phyloP scores from a whole-genome alignment of 2,113 vertebrate species.

The Mus pahari region DNA sequence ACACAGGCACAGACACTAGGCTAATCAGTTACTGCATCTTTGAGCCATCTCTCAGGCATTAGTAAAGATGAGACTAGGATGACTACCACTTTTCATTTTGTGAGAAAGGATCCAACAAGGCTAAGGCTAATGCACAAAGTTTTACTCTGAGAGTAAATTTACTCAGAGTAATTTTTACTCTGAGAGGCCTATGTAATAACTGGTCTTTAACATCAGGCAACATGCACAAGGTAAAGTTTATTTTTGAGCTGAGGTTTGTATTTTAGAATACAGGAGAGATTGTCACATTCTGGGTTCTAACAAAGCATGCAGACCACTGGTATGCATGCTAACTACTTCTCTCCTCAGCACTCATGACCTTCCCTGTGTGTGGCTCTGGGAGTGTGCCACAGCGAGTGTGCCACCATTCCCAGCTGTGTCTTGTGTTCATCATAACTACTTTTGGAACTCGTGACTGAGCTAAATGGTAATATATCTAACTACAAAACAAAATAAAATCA shows the following conservation, averaged over 20 bases:
- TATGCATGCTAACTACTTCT: background rate
- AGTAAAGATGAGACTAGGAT: background rate
- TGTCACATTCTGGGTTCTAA: background rate
- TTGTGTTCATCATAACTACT: background rate
- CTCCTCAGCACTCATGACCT: background rate
- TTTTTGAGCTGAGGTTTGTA: background rate
- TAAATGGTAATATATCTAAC: background rate
- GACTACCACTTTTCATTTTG: background rate
- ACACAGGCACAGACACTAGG: background rate
- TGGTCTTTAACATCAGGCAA: background rate
- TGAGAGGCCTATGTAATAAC: background rate
- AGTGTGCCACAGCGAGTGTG: too few species aligned
- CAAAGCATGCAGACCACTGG: background rate
- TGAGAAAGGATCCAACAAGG: background rate
- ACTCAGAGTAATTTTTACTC: background rate
- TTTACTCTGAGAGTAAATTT: too few species aligned
- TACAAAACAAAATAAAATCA: constrained; percentile 38
- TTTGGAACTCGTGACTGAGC: constrained; percentile 7
- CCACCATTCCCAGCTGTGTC: background rate
- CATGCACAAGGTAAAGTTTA: background rate
- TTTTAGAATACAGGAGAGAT: background rate
- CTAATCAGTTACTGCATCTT: background rate
- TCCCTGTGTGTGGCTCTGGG: background rate
- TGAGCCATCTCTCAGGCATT: constrained; percentile 48
- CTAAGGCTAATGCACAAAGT: background rate